Percentiles rank a stretch among this genome's conserved stretches.
Evolutionary conservation across 2,888 invertebrate genomes (phyloP).

Genomic region (Frankliniella intonsa): DNA sequence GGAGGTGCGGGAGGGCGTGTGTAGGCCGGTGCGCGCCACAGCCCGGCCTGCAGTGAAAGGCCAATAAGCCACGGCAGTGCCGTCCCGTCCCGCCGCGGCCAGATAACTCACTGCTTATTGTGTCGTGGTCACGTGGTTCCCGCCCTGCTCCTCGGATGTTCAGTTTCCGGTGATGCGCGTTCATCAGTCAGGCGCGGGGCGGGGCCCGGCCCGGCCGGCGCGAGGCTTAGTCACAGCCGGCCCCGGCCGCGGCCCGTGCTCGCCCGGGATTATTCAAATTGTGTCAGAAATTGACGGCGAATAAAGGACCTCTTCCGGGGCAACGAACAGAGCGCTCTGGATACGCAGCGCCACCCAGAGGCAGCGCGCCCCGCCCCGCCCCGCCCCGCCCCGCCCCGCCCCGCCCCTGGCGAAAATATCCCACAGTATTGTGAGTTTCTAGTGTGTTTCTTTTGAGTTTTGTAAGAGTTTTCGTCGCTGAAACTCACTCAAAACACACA

Average conservation of each 20-base stretch:
- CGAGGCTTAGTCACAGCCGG: not conserved
- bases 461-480: no score
- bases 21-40: no score
- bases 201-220: not conserved
- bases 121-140: not conserved
- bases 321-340: not conserved
- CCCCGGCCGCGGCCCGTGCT: not conserved
- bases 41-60: no score
- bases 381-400: not conserved
- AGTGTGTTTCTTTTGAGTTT: no score
- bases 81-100: not conserved
- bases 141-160: not conserved
- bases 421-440: no score
- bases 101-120: slow-evolving; percentile 18
- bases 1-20: no score
- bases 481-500: no score
- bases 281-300: slow-evolving; percentile 25
- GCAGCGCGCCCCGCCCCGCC: not conserved
- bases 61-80: no score
- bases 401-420: no score
- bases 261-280: slow-evolving; percentile 20
- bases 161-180: slow-evolving; percentile 11
- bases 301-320: slow-evolving; percentile 22
- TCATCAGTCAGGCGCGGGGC: slow-evolving; percentile 6
- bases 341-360: not conserved